A percentile compares a stretch with the other conserved stretches of the same genome.
Evolutionary conservation across 2,797 vertebrate species (phyloP).

Genomic region (Hyperoplus lanceolatus): DNA sequence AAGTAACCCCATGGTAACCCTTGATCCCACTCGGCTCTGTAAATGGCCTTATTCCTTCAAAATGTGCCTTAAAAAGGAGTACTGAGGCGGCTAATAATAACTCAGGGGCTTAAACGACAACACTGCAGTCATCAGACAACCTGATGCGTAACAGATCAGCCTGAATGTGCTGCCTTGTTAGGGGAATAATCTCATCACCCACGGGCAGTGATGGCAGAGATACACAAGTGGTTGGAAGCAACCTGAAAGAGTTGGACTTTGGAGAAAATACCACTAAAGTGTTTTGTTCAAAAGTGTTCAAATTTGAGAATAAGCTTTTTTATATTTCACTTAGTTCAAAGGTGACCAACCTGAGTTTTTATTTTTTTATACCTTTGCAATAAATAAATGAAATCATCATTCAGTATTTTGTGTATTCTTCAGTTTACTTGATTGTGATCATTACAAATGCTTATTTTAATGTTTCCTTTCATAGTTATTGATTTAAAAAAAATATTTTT

Average conservation of each 20-base stretch:
- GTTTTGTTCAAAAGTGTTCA: neutral
- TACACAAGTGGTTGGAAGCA: neutral
- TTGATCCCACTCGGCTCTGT: slow-evolving; percentile 73
- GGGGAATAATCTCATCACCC: slow-evolving; percentile 76
- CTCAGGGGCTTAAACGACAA: slow-evolving; percentile 72
- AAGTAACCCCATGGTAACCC: slow-evolving; percentile 68
- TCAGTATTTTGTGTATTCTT: no score
- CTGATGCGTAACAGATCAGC: slow-evolving; percentile 77
- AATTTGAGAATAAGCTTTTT: slow-evolving; percentile 3
- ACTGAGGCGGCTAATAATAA: slow-evolving; percentile 81
- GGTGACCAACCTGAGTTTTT: no score
- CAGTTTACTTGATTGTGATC: no score
- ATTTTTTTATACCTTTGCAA: no score
- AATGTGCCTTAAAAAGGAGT: slow-evolving; percentile 85
- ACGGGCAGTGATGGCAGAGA: slow-evolving; percentile 56
- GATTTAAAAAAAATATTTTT: no score
- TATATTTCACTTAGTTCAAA: neutral
- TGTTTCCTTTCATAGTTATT: no score
- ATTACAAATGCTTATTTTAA: no score
- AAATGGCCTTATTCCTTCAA: slow-evolving; percentile 73
- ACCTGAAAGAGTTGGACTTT: neutral
- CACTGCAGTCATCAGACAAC: slow-evolving; percentile 75
- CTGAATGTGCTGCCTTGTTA: slow-evolving; percentile 79
- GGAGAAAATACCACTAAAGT: neutral
- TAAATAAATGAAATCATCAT: no score